phyloP scores from a whole-genome alignment of 2,797 vertebrate species.

The Melanotaenia maccullochi region DNA sequence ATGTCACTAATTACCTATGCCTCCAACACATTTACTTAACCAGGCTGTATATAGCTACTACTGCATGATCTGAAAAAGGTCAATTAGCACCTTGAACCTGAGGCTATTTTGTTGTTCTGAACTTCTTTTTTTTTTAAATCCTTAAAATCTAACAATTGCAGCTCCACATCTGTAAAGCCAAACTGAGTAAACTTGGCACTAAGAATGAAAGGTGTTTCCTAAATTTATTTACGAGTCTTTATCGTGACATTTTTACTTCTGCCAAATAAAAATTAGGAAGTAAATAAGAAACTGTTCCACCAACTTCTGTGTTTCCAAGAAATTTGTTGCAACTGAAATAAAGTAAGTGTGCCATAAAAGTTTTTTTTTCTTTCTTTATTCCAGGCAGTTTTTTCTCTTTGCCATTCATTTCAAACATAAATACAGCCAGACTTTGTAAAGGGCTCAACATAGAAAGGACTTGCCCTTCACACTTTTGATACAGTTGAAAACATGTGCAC shows the following conservation, averaged over 20 bases:
- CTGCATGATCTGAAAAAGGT: neutral
- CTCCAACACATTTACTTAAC: conserved; percentile 5
- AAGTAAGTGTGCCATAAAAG: neutral
- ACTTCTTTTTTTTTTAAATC: neutral
- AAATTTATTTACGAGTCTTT: neutral
- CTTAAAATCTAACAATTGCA: neutral
- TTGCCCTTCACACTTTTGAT: conserved; percentile 7
- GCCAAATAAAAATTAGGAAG: neutral
- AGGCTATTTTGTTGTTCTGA: neutral
- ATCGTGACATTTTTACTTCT: neutral
- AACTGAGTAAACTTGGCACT: neutral
- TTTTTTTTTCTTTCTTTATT: neutral
- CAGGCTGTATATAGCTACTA: neutral
- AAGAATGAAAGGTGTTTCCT: neutral
- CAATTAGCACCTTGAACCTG: neutral
- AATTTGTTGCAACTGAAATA: neutral
- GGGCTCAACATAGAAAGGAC: neutral
- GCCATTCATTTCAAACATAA: conserved; percentile 1
- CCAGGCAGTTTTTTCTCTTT: conserved; percentile 4
- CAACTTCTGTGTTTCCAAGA: neutral
- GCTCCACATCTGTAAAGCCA: neutral
- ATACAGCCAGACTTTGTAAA: conserved; percentile 3
- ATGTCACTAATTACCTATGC: conserved; percentile 49
- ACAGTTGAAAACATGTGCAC: conserved; percentile 27
- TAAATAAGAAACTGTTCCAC: neutral